phyloP scores from a whole-genome alignment of 2,797 vertebrate genomes.

The Lepilemur septentrionalis region DNA sequence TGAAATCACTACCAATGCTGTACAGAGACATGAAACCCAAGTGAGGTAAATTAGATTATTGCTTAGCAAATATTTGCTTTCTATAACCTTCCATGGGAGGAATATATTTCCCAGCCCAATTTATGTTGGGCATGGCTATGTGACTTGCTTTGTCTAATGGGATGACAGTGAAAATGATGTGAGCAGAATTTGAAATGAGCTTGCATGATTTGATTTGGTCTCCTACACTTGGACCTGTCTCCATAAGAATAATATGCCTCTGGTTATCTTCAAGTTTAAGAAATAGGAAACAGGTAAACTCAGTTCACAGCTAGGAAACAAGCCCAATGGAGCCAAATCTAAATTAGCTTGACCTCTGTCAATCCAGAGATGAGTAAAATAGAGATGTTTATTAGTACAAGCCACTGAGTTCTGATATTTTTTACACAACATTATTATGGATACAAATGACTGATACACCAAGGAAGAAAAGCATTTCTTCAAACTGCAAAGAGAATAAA shows the following conservation, averaged over 20 bases:
- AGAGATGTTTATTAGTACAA: background rate
- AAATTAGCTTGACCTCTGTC: background rate
- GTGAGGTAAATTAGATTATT: background rate
- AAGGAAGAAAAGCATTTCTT: background rate
- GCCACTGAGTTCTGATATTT: background rate
- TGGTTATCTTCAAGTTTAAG: background rate
- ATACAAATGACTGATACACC: background rate
- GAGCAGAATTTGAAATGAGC: background rate
- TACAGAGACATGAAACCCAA: background rate
- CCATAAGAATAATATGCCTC: background rate
- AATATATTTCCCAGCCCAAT: background rate
- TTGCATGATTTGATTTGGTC: background rate
- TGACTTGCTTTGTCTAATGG: background rate
- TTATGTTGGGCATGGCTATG: background rate
- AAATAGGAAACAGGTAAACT: background rate
- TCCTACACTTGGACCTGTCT: background rate
- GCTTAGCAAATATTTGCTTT: background rate
- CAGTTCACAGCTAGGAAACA: background rate
- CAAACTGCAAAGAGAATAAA: background rate
- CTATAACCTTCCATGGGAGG: background rate
- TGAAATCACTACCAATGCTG: background rate
- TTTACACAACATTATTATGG: background rate
- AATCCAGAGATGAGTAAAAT: background rate
- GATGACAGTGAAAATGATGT: background rate
- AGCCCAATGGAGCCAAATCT: background rate